Evolutionary conservation across 1,140 invertebrate species (phyloP), one percentile per base, ranked within the genome.

Genomic region (Cardiocondyla obscurior): DNA sequence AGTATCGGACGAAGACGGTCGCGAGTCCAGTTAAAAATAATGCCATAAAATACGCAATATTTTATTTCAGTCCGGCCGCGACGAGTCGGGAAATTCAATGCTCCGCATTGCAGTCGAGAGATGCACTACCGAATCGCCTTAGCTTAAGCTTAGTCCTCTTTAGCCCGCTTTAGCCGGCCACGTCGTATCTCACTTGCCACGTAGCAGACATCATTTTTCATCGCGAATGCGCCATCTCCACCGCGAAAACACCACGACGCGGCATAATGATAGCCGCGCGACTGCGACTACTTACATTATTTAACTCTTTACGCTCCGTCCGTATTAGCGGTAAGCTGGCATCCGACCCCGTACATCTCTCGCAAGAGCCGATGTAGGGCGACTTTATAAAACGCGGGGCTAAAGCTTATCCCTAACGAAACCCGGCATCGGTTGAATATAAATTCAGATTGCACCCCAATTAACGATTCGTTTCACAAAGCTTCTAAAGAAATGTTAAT

Each of bases 51-150:
- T 22, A 51, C 25, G 25, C 16, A 39, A 79, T 69, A 69, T 51
- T 53, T 77, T 53, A 69, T 79, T 53, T 39, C 14, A 36, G 42
- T 36, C 28, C 62, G 44, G 33, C 22, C 16, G 74, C 74, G 46
- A 53, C 74, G 46, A 28, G 60, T 42, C 60, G 44, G 8, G 70
- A 70, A 74, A 86, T 86, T 85, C 85, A 64, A 72, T 83, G 85
- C 65, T 86, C 85, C 85, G 85, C 85, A 86, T 76, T 86, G 85
- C 85, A 77, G 84, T 65, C 44, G 42, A n/a, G 76, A 53, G 53
- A 62, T 67, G 84, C 83, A 57, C 74, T 44, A 65, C 57, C 72
- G 73, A 64, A 79, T 60, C 72, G 74, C 60, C 46, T 81, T 65
- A 51, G 84, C 84, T 76, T 65, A 28, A 65, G 85, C 70, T 86